phyloP scores from a whole-genome alignment of 2,113 vertebrate species.

The Phaethornis superciliosus region DNA sequence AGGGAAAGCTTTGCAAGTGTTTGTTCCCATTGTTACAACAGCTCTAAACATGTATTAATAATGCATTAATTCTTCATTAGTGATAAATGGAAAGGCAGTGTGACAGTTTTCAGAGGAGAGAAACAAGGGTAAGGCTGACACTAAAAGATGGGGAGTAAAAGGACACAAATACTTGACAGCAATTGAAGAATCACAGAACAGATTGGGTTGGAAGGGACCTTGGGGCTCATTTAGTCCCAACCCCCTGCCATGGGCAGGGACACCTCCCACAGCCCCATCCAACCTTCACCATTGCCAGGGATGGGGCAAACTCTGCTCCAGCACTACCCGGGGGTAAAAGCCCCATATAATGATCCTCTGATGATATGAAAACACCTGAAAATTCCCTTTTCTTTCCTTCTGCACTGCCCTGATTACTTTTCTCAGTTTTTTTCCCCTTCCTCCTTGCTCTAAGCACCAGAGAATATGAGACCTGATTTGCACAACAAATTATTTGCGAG shows the following conservation, averaged over 20 bases:
- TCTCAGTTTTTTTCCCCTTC: background rate
- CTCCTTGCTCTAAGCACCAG: accelerated
- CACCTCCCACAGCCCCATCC: no score
- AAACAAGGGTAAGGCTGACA: background rate
- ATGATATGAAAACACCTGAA: background rate
- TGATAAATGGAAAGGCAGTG: background rate
- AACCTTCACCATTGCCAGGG: no score
- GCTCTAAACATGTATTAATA: background rate
- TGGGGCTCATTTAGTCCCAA: no score
- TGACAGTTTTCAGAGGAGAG: background rate
- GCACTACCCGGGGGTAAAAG: background rate
- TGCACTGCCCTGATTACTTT: background rate
- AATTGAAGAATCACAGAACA: background rate
- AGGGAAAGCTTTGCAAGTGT: background rate
- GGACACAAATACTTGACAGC: background rate
- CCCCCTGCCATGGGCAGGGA: no score
- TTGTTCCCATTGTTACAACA: background rate
- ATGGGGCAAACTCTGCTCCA: no score
- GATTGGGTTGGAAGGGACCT: no score
- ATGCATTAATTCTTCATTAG: background rate
- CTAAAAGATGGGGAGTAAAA: background rate
- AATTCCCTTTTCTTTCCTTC: background rate
- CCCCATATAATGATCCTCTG: accelerated
- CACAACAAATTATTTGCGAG: background rate
- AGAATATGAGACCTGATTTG: accelerated